Conservation (phyloP, 2,888 invertebrate species). For the Mantis religiosa region DNA sequence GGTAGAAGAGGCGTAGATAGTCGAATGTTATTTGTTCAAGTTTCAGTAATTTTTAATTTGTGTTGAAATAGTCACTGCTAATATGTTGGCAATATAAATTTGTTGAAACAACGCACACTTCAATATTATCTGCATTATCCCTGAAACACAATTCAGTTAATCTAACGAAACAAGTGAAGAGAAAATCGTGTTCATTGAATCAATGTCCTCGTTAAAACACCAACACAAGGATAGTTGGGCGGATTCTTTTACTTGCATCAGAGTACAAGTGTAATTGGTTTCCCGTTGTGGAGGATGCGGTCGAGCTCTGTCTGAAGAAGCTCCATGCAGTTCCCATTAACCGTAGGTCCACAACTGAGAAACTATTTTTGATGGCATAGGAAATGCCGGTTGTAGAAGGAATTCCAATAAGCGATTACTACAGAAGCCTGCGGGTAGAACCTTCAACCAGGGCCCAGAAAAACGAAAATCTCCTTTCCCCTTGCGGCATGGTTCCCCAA, state of each 20-base stretch:
- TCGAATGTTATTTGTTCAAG: too few relatives aligned
- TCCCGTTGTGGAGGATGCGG: background rate
- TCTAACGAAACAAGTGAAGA: too few relatives aligned
- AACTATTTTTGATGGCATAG: background rate
- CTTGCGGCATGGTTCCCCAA: background rate
- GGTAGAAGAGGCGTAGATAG: too few relatives aligned
- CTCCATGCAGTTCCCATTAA: background rate
- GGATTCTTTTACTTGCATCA: background rate
- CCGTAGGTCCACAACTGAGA: background rate
- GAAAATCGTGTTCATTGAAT: background rate
- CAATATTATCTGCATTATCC: too few relatives aligned
- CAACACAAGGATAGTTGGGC: background rate
- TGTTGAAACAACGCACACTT: too few relatives aligned
- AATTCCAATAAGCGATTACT: conserved; percentile 28
- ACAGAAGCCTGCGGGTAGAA: background rate
- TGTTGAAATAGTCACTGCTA: too few relatives aligned
- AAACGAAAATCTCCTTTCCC: background rate
- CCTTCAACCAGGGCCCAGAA: background rate
- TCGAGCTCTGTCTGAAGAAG: background rate
- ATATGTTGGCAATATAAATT: too few relatives aligned
- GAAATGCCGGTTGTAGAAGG: conserved; percentile 9
- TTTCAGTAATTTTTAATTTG: too few relatives aligned
- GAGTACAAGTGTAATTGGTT: background rate
- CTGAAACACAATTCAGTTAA: too few relatives aligned
- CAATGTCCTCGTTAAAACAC: background rate